Base-by-base conservation (phyloP, 2,797 vertebrate genomes). In the Phylloscopus collybita region DNA sequence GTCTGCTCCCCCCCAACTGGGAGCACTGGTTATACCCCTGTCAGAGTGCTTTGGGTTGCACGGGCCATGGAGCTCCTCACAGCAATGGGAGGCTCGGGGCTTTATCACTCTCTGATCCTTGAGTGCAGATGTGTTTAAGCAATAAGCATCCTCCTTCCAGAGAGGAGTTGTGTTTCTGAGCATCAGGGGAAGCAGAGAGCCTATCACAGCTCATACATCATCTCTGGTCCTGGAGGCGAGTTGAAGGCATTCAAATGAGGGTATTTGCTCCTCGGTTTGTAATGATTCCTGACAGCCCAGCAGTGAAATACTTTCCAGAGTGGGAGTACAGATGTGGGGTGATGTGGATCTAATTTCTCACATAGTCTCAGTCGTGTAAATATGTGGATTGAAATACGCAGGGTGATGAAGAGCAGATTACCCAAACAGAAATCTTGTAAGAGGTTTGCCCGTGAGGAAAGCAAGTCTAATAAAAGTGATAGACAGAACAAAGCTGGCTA, bases 331-430 rank as follows among this genome's bases (percentile, higher is more conserved):
- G 93, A 90, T 87, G 86, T 85, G 67, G 40, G 61, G 49, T 85
- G 88, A 88, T 85, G 71, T 42, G 79, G 85, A 93, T 94, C 95
- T 91, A 72, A 81, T 96, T 96, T 92, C 95, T 53, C 54, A 65
- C 57, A 67, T 27, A 57, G 57, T 49, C 75, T 51, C 47, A 47
- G 6, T 15, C 4, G 1, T 94, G 80, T 92, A 69, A 93, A 95
- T 94, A 92, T 10, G 34, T n/a, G 72, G 75, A 75, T 80, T 94
- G 80, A 80, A 94, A 96, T 61, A 32, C 11, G 29, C 57, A 53
- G 54, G 61, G 80, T 93, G 92, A 96, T 95, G 92, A 94, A 92
- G 93, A 96, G 92, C 86, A 97, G 90, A 76, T 91, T 93, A 87
- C 38, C 79, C 69, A 86, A 76, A 84, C 14, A 72, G 50, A 47